Evolutionary conservation across 64 coral and sea anemone species (phyloP).

Genomic region (Pocillopora damicornis): DNA sequence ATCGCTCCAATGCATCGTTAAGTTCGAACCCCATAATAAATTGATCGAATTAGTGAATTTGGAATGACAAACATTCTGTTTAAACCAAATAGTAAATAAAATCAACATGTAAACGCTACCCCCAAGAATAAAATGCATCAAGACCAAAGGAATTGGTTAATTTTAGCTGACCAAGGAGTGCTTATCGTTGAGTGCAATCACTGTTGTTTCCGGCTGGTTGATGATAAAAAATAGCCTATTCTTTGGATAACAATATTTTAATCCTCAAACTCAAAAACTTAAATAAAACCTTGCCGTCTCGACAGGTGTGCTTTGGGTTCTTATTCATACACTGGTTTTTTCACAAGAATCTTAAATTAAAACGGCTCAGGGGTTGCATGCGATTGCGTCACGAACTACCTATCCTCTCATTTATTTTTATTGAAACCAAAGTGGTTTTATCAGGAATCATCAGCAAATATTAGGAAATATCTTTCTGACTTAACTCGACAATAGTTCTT

Average conservation of each 20-base stretch:
- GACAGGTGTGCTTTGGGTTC: neutral
- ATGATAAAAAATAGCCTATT: slow-evolving; percentile 20
- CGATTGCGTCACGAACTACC: neutral
- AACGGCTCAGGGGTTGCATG: neutral
- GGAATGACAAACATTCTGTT: neutral
- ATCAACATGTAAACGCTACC: neutral
- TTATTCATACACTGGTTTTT: neutral
- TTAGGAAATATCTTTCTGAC: slow-evolving; percentile 16
- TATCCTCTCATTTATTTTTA: neutral
- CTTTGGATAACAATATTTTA: neutral
- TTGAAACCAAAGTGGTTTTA: neutral
- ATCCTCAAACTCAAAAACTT: slow-evolving; percentile 5
- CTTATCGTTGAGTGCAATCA: neutral
- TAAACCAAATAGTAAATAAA: neutral
- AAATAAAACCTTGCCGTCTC: neutral
- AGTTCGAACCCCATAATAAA: neutral
- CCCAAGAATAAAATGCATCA: neutral
- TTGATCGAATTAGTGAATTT: neutral
- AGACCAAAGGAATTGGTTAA: neutral
- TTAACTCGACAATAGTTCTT: neutral
- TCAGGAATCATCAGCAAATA: neutral
- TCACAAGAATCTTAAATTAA: neutral
- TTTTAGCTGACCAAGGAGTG: neutral
- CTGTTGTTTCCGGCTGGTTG: slow-evolving; percentile 15
- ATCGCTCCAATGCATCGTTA: neutral